Conservation (phyloP, 2,113 vertebrate genomes). For the Tonatia bakeri region DNA sequence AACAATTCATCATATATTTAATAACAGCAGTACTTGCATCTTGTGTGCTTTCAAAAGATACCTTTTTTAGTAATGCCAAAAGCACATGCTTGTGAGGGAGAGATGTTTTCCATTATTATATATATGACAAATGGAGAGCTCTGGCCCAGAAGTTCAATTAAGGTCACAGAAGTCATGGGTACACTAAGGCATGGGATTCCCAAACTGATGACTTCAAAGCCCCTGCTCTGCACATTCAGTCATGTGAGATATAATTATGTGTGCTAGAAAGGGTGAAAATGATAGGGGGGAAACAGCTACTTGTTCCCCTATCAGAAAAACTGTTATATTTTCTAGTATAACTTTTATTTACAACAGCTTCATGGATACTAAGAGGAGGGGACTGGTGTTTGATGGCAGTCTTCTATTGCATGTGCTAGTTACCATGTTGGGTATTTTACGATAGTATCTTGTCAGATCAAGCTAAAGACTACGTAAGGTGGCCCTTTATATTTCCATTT, state of each 20-base stretch:
- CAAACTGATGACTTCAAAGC: neutral
- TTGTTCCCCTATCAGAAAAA: neutral
- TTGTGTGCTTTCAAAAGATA: neutral
- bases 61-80: neutral
- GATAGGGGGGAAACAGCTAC: neutral
- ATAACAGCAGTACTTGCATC: conserved; percentile 19
- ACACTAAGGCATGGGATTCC: neutral
- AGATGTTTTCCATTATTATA: conserved; percentile 11
- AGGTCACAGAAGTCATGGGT: neutral
- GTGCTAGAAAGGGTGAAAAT: neutral
- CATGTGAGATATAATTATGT: neutral
- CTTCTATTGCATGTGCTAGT: neutral
- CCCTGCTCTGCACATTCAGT: neutral
- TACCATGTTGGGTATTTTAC: neutral
- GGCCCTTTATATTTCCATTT: neutral
- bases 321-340: neutral
- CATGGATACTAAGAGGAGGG: neutral
- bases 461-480: neutral
- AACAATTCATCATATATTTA: conserved; percentile 48
- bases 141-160: neutral
- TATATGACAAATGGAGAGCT: neutral
- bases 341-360: neutral
- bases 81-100: neutral
- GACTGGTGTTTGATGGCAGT: neutral
- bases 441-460: neutral